Evolutionary conservation across 2,113 vertebrate species (phyloP).

Genomic region (Mus musculus): DNA sequence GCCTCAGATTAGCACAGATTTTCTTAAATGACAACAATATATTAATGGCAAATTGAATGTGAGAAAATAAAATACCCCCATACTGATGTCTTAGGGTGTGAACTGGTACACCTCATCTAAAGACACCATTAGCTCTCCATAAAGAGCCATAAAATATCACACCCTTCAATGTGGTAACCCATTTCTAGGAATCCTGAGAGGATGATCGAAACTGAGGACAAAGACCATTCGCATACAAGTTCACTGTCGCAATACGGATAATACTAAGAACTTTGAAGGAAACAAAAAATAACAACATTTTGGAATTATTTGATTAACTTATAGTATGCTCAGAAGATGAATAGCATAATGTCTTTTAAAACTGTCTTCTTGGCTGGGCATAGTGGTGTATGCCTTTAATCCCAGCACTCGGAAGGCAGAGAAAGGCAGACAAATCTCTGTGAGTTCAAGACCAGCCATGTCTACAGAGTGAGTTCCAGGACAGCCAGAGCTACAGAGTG

Average conservation of each 20-base stretch:
- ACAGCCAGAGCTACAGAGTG: not conserved
- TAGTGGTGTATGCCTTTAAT: not conserved
- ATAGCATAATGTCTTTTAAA: conserved; percentile 11
- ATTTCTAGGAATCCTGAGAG: conserved; percentile 53
- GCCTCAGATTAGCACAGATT: not conserved
- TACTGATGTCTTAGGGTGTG: conserved; percentile 41
- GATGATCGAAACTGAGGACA: not conserved
- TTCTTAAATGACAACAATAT: conserved; percentile 23
- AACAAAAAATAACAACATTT: conserved; percentile 31
- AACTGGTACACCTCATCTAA: conserved; percentile 48
- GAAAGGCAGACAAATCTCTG: not conserved
- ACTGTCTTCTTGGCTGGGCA: not conserved
- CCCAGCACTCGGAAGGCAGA: not conserved
- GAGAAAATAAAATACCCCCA: conserved; percentile 3
- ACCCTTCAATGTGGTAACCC: conserved; percentile 39
- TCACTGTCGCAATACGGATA: not conserved
- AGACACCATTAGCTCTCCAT: conserved; percentile 63
- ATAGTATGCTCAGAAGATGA: not conserved
- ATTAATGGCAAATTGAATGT: conserved; percentile 47
- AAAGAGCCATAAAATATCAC: conserved; percentile 68
- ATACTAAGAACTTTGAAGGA: conserved; percentile 6
- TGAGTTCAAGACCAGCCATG: not conserved
- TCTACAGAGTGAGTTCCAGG: not conserved
- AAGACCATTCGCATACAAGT: not conserved
- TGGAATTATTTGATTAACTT: conserved; percentile 53